Evolutionary conservation across 1,140 invertebrate genomes (phyloP), one percentile per base, ranked within the genome.

Genomic region (Lasaia peninsularis): DNA sequence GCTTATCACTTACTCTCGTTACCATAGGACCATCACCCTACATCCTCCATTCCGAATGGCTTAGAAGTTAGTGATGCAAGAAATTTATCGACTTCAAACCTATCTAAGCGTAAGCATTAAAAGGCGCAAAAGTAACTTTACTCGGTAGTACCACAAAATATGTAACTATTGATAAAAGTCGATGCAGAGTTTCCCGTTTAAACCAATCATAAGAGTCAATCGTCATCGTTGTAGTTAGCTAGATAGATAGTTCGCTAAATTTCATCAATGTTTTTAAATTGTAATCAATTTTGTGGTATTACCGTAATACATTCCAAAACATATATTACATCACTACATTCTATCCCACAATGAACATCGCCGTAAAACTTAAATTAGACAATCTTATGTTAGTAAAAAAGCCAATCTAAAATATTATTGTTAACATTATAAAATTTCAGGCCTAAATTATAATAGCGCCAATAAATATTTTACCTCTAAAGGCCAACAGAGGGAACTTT

Each of bases 1-100:
- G 58, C 63, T 64, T 64, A 67, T 33, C 20, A 57, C 34, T 40
- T 66, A 21, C 18, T 37, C 35, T 33, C 51, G 31, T n/a, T 34
- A 52, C 24, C 35, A 51, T 21, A 16, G 28, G 34, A 55, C 52
- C 35, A 55, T 55, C 52, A 40, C 37, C 24, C 37, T 28, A 24
- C 34, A 35, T 56, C 24, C 7, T 28, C 37, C 37, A 14, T 24
- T 14, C 31, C 20, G n/a, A 56, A 37, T 55, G 16, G 9, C 37
- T 18, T 16, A 44, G 37, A 44, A 44, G 14, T 16, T 44, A 44
- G 37, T 44, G 18, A 44, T 44, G 16, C 16, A 44, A 3, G 2
- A 28, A 7, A 28, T 28, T 28, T 28, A 28, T 28, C 5, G 8
- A 0, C 8, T 28, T 28, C 24, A 28, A 28, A 28, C 3, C 7